Conservation (phyloP, 2,113 vertebrate species). For the Gyps fulvus region DNA sequence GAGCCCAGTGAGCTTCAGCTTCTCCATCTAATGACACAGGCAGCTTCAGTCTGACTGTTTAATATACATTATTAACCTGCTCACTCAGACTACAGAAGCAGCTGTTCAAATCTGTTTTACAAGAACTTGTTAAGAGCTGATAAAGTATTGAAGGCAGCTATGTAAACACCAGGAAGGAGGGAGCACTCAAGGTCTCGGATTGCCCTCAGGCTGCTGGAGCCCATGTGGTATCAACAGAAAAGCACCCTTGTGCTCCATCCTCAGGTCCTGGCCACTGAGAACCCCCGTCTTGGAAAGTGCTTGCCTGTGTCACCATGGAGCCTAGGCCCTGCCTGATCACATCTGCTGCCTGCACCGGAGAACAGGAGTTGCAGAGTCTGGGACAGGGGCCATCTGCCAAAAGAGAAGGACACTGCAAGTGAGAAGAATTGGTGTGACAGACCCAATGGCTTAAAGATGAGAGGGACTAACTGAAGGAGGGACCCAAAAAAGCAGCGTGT, state of each 20-base stretch:
- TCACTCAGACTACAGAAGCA: neutral
- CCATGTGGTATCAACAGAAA: accelerated
- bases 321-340: neutral
- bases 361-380: neutral
- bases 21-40: neutral
- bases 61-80: neutral
- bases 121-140: neutral
- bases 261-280: neutral
- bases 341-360: neutral
- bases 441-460: neutral
- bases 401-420: neutral
- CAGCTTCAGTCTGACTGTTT: neutral
- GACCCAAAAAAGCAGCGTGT: neutral
- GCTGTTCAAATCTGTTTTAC: neutral
- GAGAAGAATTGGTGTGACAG: neutral
- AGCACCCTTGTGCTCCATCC: neutral
- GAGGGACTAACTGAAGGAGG: neutral
- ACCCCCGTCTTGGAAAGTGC: neutral
- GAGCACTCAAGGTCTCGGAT: neutral
- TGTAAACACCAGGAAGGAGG: neutral
- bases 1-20: neutral
- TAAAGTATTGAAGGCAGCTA: neutral
- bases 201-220: neutral
- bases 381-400: neutral
- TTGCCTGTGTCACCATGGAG: neutral